Conservation (phyloP, 2,888 invertebrate species). For the Sclerodermus sp. region DNA sequence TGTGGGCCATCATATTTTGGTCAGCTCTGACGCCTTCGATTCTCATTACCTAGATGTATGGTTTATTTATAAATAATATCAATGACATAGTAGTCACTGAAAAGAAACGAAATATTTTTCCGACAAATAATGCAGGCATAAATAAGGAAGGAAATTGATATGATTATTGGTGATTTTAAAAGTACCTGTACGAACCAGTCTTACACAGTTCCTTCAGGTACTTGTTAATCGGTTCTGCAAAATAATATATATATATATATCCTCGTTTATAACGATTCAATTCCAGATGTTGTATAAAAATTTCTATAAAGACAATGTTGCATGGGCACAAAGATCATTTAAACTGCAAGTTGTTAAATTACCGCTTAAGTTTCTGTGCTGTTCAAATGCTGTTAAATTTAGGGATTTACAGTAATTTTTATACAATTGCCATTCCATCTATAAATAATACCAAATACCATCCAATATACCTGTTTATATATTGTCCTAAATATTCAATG, state of each 20-base stretch:
- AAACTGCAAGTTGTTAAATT: no score
- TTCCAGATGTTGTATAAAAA: constrained; percentile 19
- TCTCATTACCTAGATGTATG: no score
- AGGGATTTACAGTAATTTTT: constrained; percentile 5
- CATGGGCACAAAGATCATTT: no score
- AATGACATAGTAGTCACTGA: no score
- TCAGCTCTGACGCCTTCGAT: no score
- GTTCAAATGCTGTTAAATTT: no score
- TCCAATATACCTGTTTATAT: constrained; percentile 16
- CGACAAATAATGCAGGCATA: background rate
- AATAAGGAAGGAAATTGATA: constrained; percentile 34
- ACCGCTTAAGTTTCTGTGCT: no score
- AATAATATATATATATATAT: constrained; percentile 21
- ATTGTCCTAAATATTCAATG: constrained; percentile 26
- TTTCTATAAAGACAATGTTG: constrained; percentile 12
- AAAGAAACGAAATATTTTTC: no score
- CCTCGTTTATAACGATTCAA: no score
- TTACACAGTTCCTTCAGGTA: constrained; percentile 28
- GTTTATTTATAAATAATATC: no score
- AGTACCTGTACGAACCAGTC: constrained; percentile 27
- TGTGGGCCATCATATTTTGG: no score
- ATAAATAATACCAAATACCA: background rate
- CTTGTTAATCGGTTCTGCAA: constrained; percentile 26
- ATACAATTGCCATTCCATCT: constrained; percentile 7
- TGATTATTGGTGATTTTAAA: constrained; percentile 31